These are phyloP conservation scores for Olivierus martensii DNA, from an alignment of 1,140 invertebrate species.

Conservation along the genomic window DNA sequence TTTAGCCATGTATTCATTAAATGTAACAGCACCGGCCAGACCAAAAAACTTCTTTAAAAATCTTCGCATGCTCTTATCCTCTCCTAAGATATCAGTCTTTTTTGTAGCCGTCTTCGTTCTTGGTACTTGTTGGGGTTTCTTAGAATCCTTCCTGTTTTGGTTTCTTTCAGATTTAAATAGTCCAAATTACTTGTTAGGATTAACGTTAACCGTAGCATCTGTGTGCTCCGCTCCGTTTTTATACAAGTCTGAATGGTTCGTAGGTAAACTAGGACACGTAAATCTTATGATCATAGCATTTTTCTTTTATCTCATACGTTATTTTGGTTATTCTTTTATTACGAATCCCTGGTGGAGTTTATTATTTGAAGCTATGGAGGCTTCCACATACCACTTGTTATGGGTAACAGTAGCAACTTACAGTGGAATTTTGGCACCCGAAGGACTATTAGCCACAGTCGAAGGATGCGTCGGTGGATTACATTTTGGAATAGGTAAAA, in stretches of 20 bases:
- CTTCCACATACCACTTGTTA: constrained; percentile 61
- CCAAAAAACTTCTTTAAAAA: constrained; percentile 53
- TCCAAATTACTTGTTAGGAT: constrained; percentile 62
- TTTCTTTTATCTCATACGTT: constrained; percentile 59
- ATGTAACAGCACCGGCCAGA: constrained; percentile 56
- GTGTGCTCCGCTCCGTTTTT: constrained; percentile 60
- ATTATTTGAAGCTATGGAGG: constrained; percentile 68
- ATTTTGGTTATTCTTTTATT: constrained; percentile 62
- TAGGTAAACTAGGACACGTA: constrained; percentile 58
- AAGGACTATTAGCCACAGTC: constrained; percentile 63
- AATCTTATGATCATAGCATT: constrained; percentile 68
- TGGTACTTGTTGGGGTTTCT: constrained; percentile 65
- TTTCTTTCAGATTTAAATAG: constrained; percentile 62
- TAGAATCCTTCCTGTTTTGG: constrained; percentile 78
- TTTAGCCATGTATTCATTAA: constrained; percentile 45
- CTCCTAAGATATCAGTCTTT: too few species aligned
- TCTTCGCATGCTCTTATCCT: constrained; percentile 46
- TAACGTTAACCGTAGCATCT: constrained; percentile 64
- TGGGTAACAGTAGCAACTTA: constrained; percentile 70
- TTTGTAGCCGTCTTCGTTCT: constrained; percentile 50
- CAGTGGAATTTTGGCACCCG: constrained; percentile 57
- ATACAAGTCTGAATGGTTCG: constrained; percentile 60
- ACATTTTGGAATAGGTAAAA: constrained; percentile 62
- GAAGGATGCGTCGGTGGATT: constrained; percentile 65
- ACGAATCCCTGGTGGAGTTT: constrained; percentile 65